phyloP scores from a whole-genome alignment of 1,140 invertebrate species.

The Saccostrea cuccullata region DNA sequence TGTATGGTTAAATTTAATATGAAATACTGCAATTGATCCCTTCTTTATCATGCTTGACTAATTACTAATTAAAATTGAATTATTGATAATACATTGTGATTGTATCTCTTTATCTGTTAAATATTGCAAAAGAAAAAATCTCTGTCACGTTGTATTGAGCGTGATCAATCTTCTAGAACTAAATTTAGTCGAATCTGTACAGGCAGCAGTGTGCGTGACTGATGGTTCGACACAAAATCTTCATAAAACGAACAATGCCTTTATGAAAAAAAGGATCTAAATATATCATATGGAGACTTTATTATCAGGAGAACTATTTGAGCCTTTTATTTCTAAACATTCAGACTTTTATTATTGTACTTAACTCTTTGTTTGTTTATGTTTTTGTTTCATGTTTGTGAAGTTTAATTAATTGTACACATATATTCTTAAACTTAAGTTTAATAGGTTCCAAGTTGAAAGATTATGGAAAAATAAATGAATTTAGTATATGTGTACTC shows the following conservation, averaged over 20 bases:
- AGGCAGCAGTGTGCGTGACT: not conserved
- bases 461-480: not conserved
- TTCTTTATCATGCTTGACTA: too few relatives aligned
- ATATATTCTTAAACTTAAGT: too few relatives aligned
- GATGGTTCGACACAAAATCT: conserved; percentile 1
- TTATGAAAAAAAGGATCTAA: not conserved
- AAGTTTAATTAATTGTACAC: too few relatives aligned
- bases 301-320: too few relatives aligned
- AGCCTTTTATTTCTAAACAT: too few relatives aligned
- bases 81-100: too few relatives aligned
- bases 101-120: not conserved
- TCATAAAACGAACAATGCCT: not conserved
- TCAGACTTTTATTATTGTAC: too few relatives aligned
- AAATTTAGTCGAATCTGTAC: not conserved
- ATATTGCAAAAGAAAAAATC: not conserved
- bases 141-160: not conserved
- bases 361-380: too few relatives aligned
- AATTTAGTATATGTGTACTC: not conserved
- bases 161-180: conserved; percentile 31
- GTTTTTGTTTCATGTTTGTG: too few relatives aligned
- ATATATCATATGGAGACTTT: not conserved
- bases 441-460: not conserved
- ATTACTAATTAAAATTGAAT: too few relatives aligned
- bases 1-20: too few relatives aligned
- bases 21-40: too few relatives aligned